Evolutionary conservation across 2,888 invertebrate species (phyloP).

Genomic region (Eucera pruinosa): DNA sequence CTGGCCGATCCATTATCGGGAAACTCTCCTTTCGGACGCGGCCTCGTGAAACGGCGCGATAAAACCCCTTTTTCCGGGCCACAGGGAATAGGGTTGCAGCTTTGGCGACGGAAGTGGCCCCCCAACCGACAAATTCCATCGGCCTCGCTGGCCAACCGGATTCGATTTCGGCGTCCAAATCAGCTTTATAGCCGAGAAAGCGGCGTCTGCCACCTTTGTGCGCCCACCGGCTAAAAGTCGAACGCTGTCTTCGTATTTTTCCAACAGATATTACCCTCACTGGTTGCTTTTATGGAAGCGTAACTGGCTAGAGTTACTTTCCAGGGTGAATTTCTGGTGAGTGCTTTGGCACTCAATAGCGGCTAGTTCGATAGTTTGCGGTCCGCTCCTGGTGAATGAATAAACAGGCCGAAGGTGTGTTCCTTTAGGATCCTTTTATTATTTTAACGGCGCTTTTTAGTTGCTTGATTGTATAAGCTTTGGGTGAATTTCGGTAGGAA

Average conservation of each 20-base stretch:
- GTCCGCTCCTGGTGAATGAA: no score
- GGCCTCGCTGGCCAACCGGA: slow-evolving; percentile 30
- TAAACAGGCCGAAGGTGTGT: no score
- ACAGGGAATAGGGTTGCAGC: slow-evolving; percentile 29
- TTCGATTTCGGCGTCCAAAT: slow-evolving; percentile 61
- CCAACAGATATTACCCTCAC: not conserved
- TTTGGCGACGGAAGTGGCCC: slow-evolving; percentile 49
- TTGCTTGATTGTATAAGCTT: no score
- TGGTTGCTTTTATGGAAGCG: not conserved
- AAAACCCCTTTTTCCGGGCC: slow-evolving; percentile 51
- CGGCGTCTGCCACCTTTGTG: slow-evolving; percentile 22
- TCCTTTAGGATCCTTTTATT: no score
- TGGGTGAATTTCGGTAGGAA: no score
- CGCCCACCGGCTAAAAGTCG: slow-evolving; percentile 24
- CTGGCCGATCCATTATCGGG: slow-evolving; percentile 60
- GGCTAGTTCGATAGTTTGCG: no score
- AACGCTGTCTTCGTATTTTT: slow-evolving; percentile 28
- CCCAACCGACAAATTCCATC: slow-evolving; percentile 44
- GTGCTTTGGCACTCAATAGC: no score
- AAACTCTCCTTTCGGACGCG: slow-evolving; percentile 57
- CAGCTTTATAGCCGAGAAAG: slow-evolving; percentile 48
- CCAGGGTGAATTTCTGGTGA: not conserved
- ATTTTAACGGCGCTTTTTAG: no score
- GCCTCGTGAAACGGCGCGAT: slow-evolving; percentile 61
- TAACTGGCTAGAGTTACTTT: not conserved